A percentile compares a stretch with the other conserved stretches of the same genome.
phyloP scores from a whole-genome alignment of 2,797 vertebrate species.

The Anguilla obscura region DNA sequence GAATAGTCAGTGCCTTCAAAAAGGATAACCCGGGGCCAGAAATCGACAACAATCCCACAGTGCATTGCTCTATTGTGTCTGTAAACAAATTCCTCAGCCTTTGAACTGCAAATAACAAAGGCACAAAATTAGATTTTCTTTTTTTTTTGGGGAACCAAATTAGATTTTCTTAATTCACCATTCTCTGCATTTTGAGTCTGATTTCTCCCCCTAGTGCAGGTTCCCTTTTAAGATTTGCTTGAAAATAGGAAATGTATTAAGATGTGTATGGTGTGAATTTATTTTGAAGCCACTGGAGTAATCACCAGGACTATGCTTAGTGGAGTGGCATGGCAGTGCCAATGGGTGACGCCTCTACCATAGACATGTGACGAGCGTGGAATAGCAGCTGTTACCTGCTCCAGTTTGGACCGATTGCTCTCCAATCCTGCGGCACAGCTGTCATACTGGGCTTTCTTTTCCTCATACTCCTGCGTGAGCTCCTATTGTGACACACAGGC shows the following conservation, averaged over 20 bases:
- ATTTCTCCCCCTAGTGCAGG: not conserved
- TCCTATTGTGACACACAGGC: conserved; percentile 73
- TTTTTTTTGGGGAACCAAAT: too few species aligned
- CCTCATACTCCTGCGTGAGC: conserved; percentile 85
- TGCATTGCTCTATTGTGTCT: too few species aligned
- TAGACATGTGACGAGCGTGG: not conserved
- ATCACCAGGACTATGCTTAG: not conserved
- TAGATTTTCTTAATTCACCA: not conserved
- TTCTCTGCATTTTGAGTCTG: not conserved
- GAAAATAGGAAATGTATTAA: too few species aligned
- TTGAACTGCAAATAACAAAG: not conserved
- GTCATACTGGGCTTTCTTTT: conserved; percentile 90
- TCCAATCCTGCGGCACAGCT: conserved; percentile 91
- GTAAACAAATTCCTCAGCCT: not conserved
- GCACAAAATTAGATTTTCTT: too few species aligned
- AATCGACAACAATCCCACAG: not conserved
- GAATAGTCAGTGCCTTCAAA: not conserved
- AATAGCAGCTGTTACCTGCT: conserved; percentile 77
- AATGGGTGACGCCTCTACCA: not conserved
- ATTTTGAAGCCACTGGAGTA: not conserved
- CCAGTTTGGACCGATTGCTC: conserved; percentile 87
- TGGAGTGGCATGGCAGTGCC: not conserved
- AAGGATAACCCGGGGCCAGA: not conserved
- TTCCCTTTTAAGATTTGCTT: too few species aligned
- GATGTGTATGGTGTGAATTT: not conserved